Conservation (phyloP, 2,888 invertebrate species). For the Amblyjoppa proteus region DNA sequence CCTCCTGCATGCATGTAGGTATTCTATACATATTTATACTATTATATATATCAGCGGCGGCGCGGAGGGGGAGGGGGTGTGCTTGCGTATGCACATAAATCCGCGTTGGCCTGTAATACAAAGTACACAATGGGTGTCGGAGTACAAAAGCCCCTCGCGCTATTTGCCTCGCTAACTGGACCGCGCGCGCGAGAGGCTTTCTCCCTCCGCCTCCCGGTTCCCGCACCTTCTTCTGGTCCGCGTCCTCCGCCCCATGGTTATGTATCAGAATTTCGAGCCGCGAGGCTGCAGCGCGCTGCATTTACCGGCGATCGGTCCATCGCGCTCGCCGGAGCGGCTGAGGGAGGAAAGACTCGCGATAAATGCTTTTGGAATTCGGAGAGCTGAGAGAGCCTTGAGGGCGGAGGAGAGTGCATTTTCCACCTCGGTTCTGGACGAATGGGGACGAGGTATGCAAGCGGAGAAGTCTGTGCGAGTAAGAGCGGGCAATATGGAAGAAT, state of each 20-base stretch:
- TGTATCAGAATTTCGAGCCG: slow-evolving; percentile 39
- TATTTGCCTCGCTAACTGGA: slow-evolving; percentile 70
- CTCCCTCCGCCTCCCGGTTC: slow-evolving; percentile 6
- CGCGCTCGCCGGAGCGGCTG: background rate
- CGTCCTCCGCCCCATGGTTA: background rate
- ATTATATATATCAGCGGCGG: slow-evolving; percentile 18
- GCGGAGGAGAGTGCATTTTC: slow-evolving; percentile 33
- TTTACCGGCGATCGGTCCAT: slow-evolving; percentile 2
- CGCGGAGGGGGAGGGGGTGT: background rate
- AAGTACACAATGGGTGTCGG: slow-evolving; percentile 70
- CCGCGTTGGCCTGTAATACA: slow-evolving; percentile 68
- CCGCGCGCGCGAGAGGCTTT: slow-evolving; percentile 52
- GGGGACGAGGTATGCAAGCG: slow-evolving; percentile 36
- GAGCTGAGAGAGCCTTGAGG: slow-evolving; percentile 3
- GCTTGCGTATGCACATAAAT: slow-evolving; percentile 68
- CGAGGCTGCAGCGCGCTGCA: background rate
- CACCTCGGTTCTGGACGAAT: slow-evolving; percentile 59
- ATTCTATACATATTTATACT: slow-evolving; percentile 53
- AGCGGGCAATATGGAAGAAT: background rate
- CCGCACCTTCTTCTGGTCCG: slow-evolving; percentile 8
- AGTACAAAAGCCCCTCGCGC: slow-evolving; percentile 69
- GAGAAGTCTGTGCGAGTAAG: background rate
- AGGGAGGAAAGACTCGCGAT: slow-evolving; percentile 12
- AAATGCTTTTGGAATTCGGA: slow-evolving; percentile 65
- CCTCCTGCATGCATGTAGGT: slow-evolving; percentile 30